Evolutionary conservation across 2,888 invertebrate species (phyloP).

Genomic region (Catocala sponsa): DNA sequence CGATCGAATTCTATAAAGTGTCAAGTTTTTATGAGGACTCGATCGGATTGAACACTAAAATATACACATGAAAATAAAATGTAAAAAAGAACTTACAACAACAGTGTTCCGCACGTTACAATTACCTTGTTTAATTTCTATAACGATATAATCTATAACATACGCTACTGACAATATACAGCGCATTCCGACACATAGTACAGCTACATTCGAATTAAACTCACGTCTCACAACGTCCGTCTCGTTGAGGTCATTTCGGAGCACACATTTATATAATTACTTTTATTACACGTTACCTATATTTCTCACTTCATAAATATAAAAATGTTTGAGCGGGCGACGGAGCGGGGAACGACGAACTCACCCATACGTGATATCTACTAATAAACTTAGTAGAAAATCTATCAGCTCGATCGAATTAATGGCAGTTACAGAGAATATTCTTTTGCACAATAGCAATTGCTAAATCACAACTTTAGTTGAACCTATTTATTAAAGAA

Average conservation of each 20-base stretch:
- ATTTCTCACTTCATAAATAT: conserved; percentile 49
- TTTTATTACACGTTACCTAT: conserved; percentile 34
- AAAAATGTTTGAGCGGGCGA: conserved; percentile 31
- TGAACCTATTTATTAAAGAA: no score
- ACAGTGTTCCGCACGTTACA: conserved; percentile 68
- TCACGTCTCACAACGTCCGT: conserved; percentile 69
- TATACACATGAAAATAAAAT: conserved; percentile 44
- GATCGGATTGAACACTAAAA: conserved; percentile 32
- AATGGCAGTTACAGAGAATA: no score
- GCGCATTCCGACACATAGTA: conserved; percentile 65
- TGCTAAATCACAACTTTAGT: no score
- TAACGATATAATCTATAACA: conserved; percentile 73
- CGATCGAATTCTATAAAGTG: conserved; percentile 24
- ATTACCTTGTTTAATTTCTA: conserved; percentile 63
- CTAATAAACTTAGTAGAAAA: not conserved
- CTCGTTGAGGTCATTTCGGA: conserved; percentile 60
- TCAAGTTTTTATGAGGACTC: conserved; percentile 14
- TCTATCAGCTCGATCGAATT: no score
- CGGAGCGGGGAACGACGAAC: conserved; percentile 10
- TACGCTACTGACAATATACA: conserved; percentile 73
- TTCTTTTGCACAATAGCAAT: conserved; percentile 1
- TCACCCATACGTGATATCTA: not conserved
- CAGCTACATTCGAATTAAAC: conserved; percentile 66
- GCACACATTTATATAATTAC: conserved; percentile 56
- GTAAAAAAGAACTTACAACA: conserved; percentile 43